Evolutionary conservation across 2,797 vertebrate genomes (phyloP).

Genomic region (Gallinago nigripennis): DNA sequence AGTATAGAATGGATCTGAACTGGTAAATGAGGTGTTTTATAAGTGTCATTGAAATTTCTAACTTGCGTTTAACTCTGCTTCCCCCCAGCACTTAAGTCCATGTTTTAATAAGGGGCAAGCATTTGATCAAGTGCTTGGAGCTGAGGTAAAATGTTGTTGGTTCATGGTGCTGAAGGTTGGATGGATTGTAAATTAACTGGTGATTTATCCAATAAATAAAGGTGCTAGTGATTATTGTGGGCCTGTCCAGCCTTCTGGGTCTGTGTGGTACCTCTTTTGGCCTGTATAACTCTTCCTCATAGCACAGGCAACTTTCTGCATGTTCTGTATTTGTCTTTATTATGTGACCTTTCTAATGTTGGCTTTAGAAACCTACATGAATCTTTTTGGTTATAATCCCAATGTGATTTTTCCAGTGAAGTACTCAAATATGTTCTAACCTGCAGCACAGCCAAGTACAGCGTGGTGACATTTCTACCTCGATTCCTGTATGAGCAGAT

Average conservation of each 20-base stretch:
- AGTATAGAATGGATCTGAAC: rapidly evolving
- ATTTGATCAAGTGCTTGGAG: not conserved
- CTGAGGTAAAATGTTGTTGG: not conserved
- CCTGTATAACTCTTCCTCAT: not conserved
- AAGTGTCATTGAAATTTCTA: not conserved
- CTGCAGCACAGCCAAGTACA: slow-evolving; percentile 95
- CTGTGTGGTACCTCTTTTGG: no score
- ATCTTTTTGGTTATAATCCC: not conserved
- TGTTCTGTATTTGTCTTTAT: not conserved
- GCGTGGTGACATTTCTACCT: slow-evolving; percentile 96
- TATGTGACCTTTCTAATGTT: not conserved
- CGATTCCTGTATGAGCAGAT: slow-evolving; percentile 99
- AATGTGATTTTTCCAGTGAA: not conserved
- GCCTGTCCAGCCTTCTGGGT: not conserved
- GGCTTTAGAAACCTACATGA: not conserved
- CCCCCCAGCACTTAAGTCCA: rapidly evolving
- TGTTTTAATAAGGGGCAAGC: not conserved
- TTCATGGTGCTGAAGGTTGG: not conserved
- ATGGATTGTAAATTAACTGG: not conserved
- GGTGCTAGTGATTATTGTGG: not conserved
- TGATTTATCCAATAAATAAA: not conserved
- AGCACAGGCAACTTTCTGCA: not conserved
- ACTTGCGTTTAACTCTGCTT: not conserved
- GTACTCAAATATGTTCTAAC: not conserved
- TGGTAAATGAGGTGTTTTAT: not conserved